Evolutionary conservation across 2,797 vertebrate genomes (phyloP).

Genomic region (Philypnodon macrostomus): DNA sequence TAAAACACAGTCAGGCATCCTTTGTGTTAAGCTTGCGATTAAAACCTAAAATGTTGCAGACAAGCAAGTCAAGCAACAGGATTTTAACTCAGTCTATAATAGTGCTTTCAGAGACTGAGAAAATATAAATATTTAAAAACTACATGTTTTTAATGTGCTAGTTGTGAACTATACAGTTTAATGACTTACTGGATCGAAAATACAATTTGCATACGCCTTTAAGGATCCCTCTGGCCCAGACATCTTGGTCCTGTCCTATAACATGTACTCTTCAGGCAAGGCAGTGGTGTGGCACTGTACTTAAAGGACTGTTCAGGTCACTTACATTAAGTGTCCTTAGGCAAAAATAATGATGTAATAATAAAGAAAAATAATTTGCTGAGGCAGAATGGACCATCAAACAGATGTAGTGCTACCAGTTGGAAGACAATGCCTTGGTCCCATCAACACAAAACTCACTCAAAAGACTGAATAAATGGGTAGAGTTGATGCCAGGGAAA

Average conservation of each 20-base stretch:
- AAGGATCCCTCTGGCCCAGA: conserved; percentile 1
- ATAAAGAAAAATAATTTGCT: not conserved
- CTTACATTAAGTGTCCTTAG: not conserved
- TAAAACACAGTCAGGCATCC: too few relatives aligned
- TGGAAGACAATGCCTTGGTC: conserved; percentile 60
- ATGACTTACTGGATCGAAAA: not conserved
- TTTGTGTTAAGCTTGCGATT: too few relatives aligned
- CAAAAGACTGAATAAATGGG: too few relatives aligned
- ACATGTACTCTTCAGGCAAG: conserved; percentile 26
- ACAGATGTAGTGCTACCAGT: conserved; percentile 9
- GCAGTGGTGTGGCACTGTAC: conserved; percentile 17
- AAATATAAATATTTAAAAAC: not conserved
- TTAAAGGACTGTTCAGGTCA: conserved; percentile 5
- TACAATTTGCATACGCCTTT: conserved; percentile 7
- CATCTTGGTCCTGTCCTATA: conserved; percentile 5
- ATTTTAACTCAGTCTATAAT: not conserved
- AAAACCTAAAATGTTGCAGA: too few relatives aligned
- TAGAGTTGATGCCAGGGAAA: too few relatives aligned
- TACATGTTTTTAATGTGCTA: not conserved
- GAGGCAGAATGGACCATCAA: conserved; percentile 1
- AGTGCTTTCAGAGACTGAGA: too few relatives aligned
- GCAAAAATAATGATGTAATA: not conserved
- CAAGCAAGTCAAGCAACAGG: conserved; percentile 1
- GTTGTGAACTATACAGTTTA: not conserved
- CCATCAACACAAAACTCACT: conserved; percentile 33